Base-by-base conservation (phyloP, 2,797 vertebrate species). In the Amblyopsis hoosieri region DNA sequence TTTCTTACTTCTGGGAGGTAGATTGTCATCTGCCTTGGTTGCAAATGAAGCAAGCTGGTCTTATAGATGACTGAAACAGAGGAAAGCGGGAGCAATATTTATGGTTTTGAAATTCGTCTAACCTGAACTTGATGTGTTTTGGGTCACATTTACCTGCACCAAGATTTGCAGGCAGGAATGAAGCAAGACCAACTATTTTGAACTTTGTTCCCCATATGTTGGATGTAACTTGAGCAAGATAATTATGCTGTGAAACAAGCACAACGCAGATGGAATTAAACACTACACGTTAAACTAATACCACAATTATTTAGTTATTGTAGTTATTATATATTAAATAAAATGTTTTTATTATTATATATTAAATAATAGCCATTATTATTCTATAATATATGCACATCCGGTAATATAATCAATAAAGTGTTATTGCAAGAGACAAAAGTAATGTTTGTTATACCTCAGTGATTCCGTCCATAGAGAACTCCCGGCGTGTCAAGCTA, bases 121-220 rank as follows among this genome's bases (percentile, higher is more conserved):
- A 71, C 46, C 1, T 54, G 7, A 12, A 3, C 3, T 9, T 8
- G 19, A 45, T 37, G 14, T 2, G 0, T 57, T 56, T 52, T 46
- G 12, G 31, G 31, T n/a, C 2, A 50, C 0, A 57, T 68, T 78
- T 95, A 99, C 98, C 98, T 95, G 97, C 97, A 79, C 98, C 98
- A 10, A 99, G 96, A 85, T 98, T 99, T 72, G 96, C 93, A 62
- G 98, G 97, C 74, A 99, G 94, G 86, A 99, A 99, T 63, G 97
- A 93, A 61, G 98, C 97, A 85, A 99, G 95, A 71, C 98, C 98
- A 58, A 99, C 97, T 60, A 99, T 99, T 93, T 99, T 99, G 90
- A 99, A 99, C 91, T 99, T 99, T 68, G 98, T 99, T 81, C 98
- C 97, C 98, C 98, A 99, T 74, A 99, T 99, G 86, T 99, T 99